Conservation (phyloP, 2,888 invertebrate species). For the Eilema depressum region DNA sequence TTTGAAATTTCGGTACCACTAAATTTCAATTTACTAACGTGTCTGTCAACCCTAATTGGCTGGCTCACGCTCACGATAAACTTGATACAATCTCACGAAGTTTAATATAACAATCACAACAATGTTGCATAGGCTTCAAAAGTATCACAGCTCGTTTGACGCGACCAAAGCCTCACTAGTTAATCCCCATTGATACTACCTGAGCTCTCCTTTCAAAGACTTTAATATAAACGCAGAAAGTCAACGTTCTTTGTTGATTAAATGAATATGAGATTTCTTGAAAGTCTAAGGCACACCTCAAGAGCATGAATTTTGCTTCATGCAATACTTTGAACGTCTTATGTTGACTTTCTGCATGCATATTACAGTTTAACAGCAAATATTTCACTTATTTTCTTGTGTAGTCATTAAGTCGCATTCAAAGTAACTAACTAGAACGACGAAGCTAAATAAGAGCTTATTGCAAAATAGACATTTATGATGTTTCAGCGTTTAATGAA, state of each 20-base stretch:
- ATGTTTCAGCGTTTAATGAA: slow-evolving; percentile 3
- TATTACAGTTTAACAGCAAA: slow-evolving; percentile 5
- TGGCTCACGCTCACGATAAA: not conserved
- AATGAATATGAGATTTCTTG: slow-evolving; percentile 40
- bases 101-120: slow-evolving; percentile 17
- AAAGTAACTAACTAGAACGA: not conserved
- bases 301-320: slow-evolving; percentile 22
- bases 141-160: slow-evolving; percentile 33
- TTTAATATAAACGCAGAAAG: slow-evolving; percentile 40
- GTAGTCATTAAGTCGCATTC: not conserved
- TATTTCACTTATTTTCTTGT: not conserved
- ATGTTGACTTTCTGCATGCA: not conserved
- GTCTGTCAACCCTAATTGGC: not conserved
- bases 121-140: slow-evolving; percentile 35
- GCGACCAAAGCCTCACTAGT: slow-evolving; percentile 38
- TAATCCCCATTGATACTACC: slow-evolving; percentile 45
- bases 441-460: not conserved
- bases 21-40: not conserved
- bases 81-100: slow-evolving; percentile 9
- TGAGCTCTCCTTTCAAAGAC: slow-evolving; percentile 37
- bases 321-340: slow-evolving; percentile 5
- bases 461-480: not conserved
- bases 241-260: slow-evolving; percentile 45
- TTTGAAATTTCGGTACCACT: no score
- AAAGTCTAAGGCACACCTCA: slow-evolving; percentile 32